A percentile compares a stretch with the other conserved stretches of the same genome.
phyloP scores from a whole-genome alignment of 2,113 vertebrate species.

The Thomomys bottae region DNA sequence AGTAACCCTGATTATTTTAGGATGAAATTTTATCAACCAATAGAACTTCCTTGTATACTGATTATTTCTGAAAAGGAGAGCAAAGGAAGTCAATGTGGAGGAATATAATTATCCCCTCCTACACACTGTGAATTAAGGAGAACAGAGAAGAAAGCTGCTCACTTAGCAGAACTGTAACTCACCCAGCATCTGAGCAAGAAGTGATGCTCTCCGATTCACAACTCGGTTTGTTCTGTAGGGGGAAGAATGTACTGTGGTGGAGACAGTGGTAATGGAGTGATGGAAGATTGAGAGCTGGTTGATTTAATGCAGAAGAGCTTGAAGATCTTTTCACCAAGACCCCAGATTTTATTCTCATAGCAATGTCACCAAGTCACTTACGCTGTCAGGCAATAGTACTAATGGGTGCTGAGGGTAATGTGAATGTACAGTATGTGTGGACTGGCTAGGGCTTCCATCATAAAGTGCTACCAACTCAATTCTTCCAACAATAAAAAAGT shows the following conservation, averaged over 20 bases:
- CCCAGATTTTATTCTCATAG: background rate
- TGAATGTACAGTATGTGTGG: background rate
- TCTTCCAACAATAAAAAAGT: background rate
- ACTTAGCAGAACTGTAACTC: background rate
- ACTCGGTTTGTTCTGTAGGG: background rate
- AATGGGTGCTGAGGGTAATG: background rate
- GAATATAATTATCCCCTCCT: background rate
- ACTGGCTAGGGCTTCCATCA: background rate
- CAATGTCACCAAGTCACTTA: background rate
- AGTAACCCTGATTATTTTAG: background rate
- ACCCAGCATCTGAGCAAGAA: background rate
- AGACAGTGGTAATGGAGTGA: background rate
- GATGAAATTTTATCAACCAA: background rate
- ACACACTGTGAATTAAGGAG: background rate
- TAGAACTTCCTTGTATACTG: background rate
- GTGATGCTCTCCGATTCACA: background rate
- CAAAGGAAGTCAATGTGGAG: background rate
- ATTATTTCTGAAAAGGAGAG: background rate
- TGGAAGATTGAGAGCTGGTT: background rate
- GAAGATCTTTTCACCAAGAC: background rate
- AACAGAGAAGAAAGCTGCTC: background rate
- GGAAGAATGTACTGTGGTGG: background rate
- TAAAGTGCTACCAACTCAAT: background rate
- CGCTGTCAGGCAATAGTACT: background rate
- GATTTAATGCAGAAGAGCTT: background rate